Percentiles rank a stretch among this genome's conserved stretches.
Conservation (phyloP, 2,797 vertebrate species). For the Intellagama lesueurii region DNA sequence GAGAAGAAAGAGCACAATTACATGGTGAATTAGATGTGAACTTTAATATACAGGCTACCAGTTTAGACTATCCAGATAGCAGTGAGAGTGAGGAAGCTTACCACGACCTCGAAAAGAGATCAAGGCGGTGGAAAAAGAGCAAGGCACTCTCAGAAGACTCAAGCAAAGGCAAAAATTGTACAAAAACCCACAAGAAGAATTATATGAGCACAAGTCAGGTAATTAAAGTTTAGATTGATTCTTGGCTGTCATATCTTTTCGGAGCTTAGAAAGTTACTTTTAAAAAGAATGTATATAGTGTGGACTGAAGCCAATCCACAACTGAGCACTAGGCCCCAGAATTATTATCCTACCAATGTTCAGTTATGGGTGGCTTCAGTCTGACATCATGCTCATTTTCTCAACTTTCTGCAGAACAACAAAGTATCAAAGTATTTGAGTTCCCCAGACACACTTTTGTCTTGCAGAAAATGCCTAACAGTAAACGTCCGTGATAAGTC, state of each 20-base stretch:
- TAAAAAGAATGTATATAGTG: background rate
- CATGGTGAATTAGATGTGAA: constrained; percentile 89
- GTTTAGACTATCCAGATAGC: constrained; percentile 84
- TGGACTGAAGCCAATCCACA: too few species aligned
- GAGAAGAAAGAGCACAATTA: constrained; percentile 68
- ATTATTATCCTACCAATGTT: too few species aligned
- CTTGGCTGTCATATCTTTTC: background rate
- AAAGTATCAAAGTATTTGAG: too few species aligned
- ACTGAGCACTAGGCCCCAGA: too few species aligned
- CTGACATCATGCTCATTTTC: too few species aligned
- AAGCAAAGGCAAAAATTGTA: constrained; percentile 65
- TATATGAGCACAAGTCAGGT: constrained; percentile 71
- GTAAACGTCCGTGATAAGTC: too few species aligned
- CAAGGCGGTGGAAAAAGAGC: constrained; percentile 85
- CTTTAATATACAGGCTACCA: constrained; percentile 88
- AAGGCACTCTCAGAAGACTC: constrained; percentile 76
- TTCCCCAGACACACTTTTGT: too few species aligned
- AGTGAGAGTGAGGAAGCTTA: constrained; percentile 88
- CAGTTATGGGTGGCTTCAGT: too few species aligned
- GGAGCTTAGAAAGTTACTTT: background rate
- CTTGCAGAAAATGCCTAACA: too few species aligned
- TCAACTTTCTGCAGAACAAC: too few species aligned
- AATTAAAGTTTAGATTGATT: constrained; percentile 47
- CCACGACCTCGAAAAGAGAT: constrained; percentile 79
- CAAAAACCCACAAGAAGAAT: constrained; percentile 57